phyloP scores from a whole-genome alignment of 2,888 invertebrate species.

The Drosophila mercatorum region DNA sequence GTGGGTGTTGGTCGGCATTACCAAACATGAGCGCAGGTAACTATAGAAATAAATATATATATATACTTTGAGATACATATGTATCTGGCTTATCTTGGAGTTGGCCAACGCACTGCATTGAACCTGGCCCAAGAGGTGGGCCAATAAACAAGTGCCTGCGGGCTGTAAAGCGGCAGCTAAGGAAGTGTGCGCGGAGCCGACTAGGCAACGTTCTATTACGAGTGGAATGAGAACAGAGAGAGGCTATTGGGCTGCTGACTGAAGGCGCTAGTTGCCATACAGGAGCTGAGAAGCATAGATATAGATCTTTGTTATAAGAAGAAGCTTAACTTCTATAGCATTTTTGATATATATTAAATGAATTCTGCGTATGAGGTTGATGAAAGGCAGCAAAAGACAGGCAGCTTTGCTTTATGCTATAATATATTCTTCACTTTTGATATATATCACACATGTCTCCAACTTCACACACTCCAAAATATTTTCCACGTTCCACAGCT shows the following conservation, averaged over 20 bases:
- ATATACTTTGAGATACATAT: not conserved
- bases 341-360: too few relatives aligned
- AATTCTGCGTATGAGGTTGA: too few relatives aligned
- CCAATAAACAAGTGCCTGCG: conserved; percentile 34
- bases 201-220: not conserved
- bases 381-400: not conserved
- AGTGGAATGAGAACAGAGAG: not conserved
- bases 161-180: not conserved
- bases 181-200: not conserved
- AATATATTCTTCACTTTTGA: not conserved
- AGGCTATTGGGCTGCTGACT: not conserved
- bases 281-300: too few relatives aligned
- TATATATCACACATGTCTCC: not conserved
- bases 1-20: conserved; percentile 56
- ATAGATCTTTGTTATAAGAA: too few relatives aligned
- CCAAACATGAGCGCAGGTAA: conserved; percentile 37
- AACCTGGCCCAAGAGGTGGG: conserved; percentile 34
- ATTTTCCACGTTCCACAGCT: not conserved
- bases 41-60: not conserved
- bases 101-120: conserved; percentile 52
- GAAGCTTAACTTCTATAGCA: too few relatives aligned
- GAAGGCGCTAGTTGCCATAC: too few relatives aligned
- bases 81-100: conserved; percentile 25
- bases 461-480: not conserved
- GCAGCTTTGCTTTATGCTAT: not conserved